A percentile compares a stretch with the other conserved stretches of the same genome.
Conservation (phyloP, 2,797 vertebrate species). For the Siniperca scherzeri region DNA sequence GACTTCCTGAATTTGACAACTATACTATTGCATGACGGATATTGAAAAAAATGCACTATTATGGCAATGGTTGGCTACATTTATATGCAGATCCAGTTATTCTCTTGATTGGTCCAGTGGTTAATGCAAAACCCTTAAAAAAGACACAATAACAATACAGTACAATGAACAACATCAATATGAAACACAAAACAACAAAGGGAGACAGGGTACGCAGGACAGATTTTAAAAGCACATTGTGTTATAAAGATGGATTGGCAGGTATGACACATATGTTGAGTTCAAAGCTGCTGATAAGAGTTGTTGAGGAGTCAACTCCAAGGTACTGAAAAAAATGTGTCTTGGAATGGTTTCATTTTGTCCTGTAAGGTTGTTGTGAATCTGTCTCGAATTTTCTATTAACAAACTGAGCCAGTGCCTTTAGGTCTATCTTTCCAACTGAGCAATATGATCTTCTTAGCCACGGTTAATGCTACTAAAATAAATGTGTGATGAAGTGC, state of each 20-base stretch:
- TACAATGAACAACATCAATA: not conserved
- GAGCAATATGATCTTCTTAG: not conserved
- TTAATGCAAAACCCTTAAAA: not conserved
- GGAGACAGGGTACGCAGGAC: not conserved
- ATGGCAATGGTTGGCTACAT: not conserved
- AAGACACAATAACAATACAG: conserved; percentile 9
- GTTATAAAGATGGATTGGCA: not conserved
- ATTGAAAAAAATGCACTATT: not conserved
- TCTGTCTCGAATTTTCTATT: not conserved
- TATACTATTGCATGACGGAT: not conserved
- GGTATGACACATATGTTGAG: not conserved
- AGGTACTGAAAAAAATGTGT: not conserved
- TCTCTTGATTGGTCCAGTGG: not conserved
- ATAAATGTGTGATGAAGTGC: not conserved
- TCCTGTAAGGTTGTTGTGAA: not conserved
- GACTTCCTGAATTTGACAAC: not conserved
- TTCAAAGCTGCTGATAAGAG: not conserved
- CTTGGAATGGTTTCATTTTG: not conserved
- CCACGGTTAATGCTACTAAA: not conserved
- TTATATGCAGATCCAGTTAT: not conserved
- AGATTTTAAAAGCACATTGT: not conserved
- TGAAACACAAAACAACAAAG: not conserved
- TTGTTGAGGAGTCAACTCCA: not conserved
- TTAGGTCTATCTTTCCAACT: not conserved
- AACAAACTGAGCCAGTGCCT: not conserved